Evolutionary conservation across 2,888 invertebrate species (phyloP).

Genomic region (Trissolcus japonicus): DNA sequence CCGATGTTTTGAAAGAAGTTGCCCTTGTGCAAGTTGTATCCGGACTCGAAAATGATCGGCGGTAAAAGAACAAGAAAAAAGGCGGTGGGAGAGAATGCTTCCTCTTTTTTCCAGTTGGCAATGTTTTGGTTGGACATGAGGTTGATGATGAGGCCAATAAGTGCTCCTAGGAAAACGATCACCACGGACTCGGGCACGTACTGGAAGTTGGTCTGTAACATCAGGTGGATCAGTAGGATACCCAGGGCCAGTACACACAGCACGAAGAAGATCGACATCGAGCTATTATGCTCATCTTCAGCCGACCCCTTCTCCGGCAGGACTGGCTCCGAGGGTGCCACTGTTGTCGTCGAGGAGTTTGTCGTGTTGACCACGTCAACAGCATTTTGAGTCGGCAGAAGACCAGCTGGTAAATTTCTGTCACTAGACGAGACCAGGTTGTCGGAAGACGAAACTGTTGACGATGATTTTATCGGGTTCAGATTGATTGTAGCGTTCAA

Average conservation of each 20-base stretch:
- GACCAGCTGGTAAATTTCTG: slow-evolving; percentile 12
- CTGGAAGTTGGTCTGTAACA: slow-evolving; percentile 96
- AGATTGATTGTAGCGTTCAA: background rate
- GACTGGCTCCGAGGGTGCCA: slow-evolving; percentile 84
- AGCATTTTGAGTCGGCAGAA: slow-evolving; percentile 38
- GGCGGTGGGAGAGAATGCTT: slow-evolving; percentile 98
- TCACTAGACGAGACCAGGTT: slow-evolving; percentile 9
- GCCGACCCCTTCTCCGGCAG: slow-evolving; percentile 93
- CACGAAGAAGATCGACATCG: slow-evolving; percentile 98
- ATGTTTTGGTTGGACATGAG: slow-evolving; percentile 91
- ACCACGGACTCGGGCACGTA: slow-evolving; percentile 98
- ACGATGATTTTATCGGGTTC: background rate
- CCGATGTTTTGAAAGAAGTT: slow-evolving; percentile 98
- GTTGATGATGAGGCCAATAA: slow-evolving; percentile 94
- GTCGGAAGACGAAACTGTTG: slow-evolving; percentile 13
- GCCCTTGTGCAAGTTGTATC: slow-evolving; percentile 98
- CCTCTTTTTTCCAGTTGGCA: slow-evolving; percentile 97
- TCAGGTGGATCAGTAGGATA: slow-evolving; percentile 94
- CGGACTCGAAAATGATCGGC: slow-evolving; percentile 99
- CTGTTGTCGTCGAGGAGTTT: slow-evolving; percentile 73
- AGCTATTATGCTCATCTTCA: slow-evolving; percentile 97
- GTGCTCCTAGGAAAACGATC: slow-evolving; percentile 94
- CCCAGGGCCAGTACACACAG: slow-evolving; percentile 95
- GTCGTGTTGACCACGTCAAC: slow-evolving; percentile 61
- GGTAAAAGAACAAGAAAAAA: slow-evolving; percentile 97